Conservation (phyloP, 1,140 invertebrate genomes). For the Zaprionus camerounensis region DNA sequence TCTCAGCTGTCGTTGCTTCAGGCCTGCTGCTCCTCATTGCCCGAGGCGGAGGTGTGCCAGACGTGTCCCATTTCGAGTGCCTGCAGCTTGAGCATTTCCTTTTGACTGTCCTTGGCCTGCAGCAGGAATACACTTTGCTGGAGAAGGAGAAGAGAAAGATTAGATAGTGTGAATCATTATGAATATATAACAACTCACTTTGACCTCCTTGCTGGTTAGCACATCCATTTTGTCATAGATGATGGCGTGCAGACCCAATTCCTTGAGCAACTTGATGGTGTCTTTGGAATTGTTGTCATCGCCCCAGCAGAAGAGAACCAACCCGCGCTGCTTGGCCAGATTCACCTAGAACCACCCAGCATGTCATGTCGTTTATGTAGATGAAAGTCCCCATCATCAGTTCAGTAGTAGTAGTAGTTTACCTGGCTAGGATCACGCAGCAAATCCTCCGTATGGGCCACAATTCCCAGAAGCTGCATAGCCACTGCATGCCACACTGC, state of each 20-base stretch:
- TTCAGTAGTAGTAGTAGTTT: constrained; percentile 46
- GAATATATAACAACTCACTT: constrained; percentile 86
- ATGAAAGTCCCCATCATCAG: constrained; percentile 37
- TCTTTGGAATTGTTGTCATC: constrained; percentile 96
- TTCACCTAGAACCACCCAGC: constrained; percentile 86
- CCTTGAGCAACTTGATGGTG: constrained; percentile 94
- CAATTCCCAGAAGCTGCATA: constrained; percentile 93
- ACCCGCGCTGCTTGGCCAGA: constrained; percentile 89
- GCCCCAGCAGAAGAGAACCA: constrained; percentile 98
- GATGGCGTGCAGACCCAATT: constrained; percentile 94
- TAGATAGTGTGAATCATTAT: neutral
- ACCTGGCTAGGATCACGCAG: constrained; percentile 91
- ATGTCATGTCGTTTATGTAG: constrained; percentile 7
- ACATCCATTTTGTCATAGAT: constrained; percentile 97
- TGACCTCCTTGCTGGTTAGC: constrained; percentile 91
- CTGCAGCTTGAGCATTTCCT: constrained; percentile 84
- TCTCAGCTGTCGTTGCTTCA: constrained; percentile 19
- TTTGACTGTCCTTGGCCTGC: constrained; percentile 91
- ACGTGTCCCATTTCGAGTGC: constrained; percentile 77
- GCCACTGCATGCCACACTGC: constrained; percentile 92
- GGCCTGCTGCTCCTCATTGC: constrained; percentile 64
- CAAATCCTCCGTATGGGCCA: constrained; percentile 96
- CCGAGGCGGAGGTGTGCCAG: constrained; percentile 71
- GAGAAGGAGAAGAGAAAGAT: constrained; percentile 1
- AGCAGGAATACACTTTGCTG: constrained; percentile 91